phyloP scores from a whole-genome alignment of 2,113 vertebrate genomes.

The Leuciscus idus region DNA sequence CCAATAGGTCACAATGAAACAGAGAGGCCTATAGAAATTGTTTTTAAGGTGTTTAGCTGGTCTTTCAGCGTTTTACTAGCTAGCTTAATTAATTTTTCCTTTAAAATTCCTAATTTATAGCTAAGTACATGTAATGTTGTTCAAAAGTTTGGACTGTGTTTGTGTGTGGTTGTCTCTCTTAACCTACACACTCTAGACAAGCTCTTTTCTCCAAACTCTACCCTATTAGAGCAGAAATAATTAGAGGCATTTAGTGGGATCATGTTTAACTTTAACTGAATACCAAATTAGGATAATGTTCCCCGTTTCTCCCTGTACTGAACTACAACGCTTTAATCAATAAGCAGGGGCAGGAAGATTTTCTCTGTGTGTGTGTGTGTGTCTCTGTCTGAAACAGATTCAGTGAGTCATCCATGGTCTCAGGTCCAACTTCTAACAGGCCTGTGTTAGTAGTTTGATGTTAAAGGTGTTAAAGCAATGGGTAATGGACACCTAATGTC shows the following conservation, averaged over 20 bases:
- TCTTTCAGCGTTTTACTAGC: neutral
- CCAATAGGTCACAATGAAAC: neutral
- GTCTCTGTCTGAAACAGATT: neutral
- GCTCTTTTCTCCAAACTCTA: conserved; percentile 20
- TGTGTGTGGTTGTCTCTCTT: conserved; percentile 56
- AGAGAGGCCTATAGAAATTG: neutral
- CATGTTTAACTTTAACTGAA: conserved; percentile 30
- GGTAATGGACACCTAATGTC: neutral
- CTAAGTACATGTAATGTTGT: neutral
- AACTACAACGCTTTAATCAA: conserved; percentile 25
- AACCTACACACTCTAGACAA: conserved; percentile 7
- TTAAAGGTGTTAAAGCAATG: neutral
- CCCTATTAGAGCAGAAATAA: conserved; percentile 29
- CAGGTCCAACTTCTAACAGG: neutral
- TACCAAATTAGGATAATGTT: conserved; percentile 32
- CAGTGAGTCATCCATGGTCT: conserved; percentile 21
- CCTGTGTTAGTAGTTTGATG: conserved; percentile 40
- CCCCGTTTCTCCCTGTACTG: conserved; percentile 54
- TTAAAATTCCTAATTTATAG: neutral
- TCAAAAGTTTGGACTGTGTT: neutral
- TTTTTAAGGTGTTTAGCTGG: neutral
- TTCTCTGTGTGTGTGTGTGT: too few species aligned
- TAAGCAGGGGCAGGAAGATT: conserved; percentile 13
- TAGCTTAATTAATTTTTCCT: neutral
- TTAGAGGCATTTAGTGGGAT: conserved; percentile 29